Evolutionary conservation across 2,113 vertebrate species (phyloP).

Genomic region (Panthera uncia): DNA sequence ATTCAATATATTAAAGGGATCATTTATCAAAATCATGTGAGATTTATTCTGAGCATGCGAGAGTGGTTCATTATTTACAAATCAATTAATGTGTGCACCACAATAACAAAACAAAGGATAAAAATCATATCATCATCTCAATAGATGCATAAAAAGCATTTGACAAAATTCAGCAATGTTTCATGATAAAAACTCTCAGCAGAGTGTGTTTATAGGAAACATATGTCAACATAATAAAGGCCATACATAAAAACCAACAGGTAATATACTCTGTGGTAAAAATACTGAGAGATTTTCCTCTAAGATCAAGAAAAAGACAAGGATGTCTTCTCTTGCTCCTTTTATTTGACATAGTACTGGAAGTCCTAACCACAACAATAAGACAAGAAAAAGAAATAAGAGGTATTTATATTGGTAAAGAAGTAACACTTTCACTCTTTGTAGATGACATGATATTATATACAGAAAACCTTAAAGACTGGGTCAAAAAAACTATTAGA

Average conservation of each 20-base stretch:
- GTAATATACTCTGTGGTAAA: neutral
- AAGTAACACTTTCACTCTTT: neutral
- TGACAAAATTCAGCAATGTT: neutral
- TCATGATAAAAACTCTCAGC: neutral
- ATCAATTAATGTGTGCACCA: neutral
- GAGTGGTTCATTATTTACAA: neutral
- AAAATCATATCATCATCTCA: neutral
- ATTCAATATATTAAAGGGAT: neutral
- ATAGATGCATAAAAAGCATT: neutral
- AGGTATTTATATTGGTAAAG: neutral
- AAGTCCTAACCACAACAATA: neutral
- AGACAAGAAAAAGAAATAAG: neutral
- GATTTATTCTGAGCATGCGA: neutral
- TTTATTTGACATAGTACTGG: neutral
- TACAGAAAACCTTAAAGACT: neutral
- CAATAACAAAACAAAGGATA: neutral
- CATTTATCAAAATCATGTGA: neutral
- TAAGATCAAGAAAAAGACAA: neutral
- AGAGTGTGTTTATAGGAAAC: neutral
- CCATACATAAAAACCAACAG: neutral
- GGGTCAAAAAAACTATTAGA: neutral
- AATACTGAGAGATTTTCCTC: neutral
- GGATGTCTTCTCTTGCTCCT: neutral
- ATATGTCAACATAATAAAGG: neutral
- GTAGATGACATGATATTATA: neutral